Conservation (phyloP, 2,113 vertebrate species). For the Sylvia atricapilla region DNA sequence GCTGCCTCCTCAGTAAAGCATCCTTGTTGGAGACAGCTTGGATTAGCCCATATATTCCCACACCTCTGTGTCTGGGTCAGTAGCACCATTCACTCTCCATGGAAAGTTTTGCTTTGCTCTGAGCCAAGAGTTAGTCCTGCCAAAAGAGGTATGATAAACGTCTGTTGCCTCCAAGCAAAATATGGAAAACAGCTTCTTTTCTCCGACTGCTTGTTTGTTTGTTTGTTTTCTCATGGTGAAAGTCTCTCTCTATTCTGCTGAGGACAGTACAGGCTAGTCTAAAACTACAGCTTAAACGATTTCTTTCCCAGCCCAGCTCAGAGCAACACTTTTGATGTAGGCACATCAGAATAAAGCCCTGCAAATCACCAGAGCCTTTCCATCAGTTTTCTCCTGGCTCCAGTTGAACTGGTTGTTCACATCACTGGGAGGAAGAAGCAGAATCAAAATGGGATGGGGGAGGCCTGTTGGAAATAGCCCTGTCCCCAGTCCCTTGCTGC, state of each 20-base stretch:
- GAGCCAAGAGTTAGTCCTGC: conserved; percentile 37
- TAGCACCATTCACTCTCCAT: conserved; percentile 50
- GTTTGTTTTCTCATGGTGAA: conserved; percentile 51
- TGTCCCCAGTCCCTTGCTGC: background rate
- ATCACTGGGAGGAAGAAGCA: background rate
- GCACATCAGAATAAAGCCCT: background rate
- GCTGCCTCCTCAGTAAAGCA: conserved; percentile 12
- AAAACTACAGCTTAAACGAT: background rate
- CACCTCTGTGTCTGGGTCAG: conserved; percentile 52
- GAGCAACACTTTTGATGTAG: background rate
- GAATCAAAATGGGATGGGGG: background rate
- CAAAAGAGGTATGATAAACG: conserved; percentile 55
- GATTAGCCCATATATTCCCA: conserved; percentile 52
- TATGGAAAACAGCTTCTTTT: conserved; percentile 42
- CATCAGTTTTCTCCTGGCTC: background rate
- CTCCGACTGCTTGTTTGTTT: conserved; percentile 38
- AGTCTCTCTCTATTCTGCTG: background rate
- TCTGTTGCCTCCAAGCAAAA: conserved; percentile 54
- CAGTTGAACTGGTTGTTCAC: background rate
- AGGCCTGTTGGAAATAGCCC: background rate
- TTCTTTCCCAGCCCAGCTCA: background rate
- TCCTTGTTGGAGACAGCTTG: conserved; percentile 38
- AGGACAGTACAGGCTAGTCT: background rate
- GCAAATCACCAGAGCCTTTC: background rate
- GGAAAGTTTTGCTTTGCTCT: conserved; percentile 52